Evolutionary conservation across 2,888 invertebrate species (phyloP).

Genomic region (Euproctis similis): DNA sequence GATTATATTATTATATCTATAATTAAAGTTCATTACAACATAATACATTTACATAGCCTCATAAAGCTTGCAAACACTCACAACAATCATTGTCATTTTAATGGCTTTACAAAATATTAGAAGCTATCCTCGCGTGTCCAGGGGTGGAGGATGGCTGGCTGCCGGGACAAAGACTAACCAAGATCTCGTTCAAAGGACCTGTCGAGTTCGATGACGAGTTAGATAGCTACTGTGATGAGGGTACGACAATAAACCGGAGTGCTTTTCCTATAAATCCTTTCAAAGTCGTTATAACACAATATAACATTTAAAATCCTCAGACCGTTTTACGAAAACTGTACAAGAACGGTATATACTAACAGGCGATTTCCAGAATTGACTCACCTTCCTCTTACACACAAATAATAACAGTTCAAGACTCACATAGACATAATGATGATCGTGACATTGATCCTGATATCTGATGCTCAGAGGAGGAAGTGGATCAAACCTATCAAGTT

Average conservation of each 20-base stretch:
- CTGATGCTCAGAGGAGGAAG: slow-evolving; percentile 79
- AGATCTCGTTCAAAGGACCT: slow-evolving; percentile 68
- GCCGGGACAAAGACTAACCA: slow-evolving; percentile 72
- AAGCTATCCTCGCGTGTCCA: slow-evolving; percentile 61
- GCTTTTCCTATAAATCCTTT: slow-evolving; percentile 54
- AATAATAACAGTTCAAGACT: slow-evolving; percentile 18
- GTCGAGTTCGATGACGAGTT: slow-evolving; percentile 71
- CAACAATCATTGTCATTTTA: too few relatives aligned
- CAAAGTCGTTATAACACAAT: slow-evolving; percentile 44
- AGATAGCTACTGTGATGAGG: slow-evolving; percentile 68
- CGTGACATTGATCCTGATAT: slow-evolving; percentile 47
- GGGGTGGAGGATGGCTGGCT: slow-evolving; percentile 71
- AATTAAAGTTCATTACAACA: slow-evolving; percentile 15
- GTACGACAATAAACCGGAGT: slow-evolving; percentile 64
- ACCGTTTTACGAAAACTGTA: slow-evolving; percentile 30
- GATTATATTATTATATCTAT: background rate
- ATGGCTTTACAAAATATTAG: slow-evolving; percentile 35
- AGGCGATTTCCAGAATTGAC: slow-evolving; percentile 27
- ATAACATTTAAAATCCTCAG: slow-evolving; percentile 26
- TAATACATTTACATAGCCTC: slow-evolving; percentile 29
- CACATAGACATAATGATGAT: slow-evolving; percentile 22
- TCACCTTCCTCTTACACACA: slow-evolving; percentile 19
- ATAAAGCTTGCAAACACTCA: slow-evolving; percentile 37
- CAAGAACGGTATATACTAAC: slow-evolving; percentile 36
- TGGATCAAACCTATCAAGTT: slow-evolving; percentile 96